Evolutionary conservation across 2,888 invertebrate species (phyloP), one percentile per base, ranked within the genome.

Genomic region (Caenorhabditis sinica): DNA sequence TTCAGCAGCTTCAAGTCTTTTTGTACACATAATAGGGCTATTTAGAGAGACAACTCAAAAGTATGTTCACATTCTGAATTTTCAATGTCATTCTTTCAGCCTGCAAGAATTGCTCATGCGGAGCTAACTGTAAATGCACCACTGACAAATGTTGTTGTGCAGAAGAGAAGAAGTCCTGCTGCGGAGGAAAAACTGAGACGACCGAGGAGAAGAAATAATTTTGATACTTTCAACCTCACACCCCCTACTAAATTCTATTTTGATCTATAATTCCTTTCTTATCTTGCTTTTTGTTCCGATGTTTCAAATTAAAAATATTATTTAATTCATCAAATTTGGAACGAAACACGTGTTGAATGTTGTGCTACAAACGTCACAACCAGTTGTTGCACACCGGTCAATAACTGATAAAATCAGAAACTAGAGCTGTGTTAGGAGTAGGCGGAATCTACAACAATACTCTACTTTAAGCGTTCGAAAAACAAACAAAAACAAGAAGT

Each of bases 21-120:
- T n/a, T n/a, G n/a, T n/a, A n/a, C n/a, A n/a, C n/a, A n/a, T n/a
- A n/a, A n/a, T n/a, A n/a, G n/a, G n/a, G n/a, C n/a, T n/a, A n/a
- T n/a, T n/a, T n/a, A n/a, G n/a, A n/a, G n/a, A n/a, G n/a, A n/a
- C n/a, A n/a, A n/a, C n/a, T n/a, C n/a, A n/a, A 1, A 51, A 8
- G 51, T 15, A 5, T 49, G 9, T 1, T 17, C 13, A 53, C 20
- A 6, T 30, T 30, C 11, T 30, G 17, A 30, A 58, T 15, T 15
- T 11, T 1, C 30, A 17, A 30, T 30, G n/a, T 56, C 15, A n/a
- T 60, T 6, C 11, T 79, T 79, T 63, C 33, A 79, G 79, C 79
- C 30, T 79, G 79, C 65, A 79, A 79, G 20, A 79, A 79, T 56
- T 79, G 79, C 30, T 79, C 79, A 30, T 79, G 79, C 60, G 79